Evolutionary conservation across 2,888 invertebrate species (phyloP), one percentile per base, ranked within the genome.

Genomic region (Phyllotreta striolata): DNA sequence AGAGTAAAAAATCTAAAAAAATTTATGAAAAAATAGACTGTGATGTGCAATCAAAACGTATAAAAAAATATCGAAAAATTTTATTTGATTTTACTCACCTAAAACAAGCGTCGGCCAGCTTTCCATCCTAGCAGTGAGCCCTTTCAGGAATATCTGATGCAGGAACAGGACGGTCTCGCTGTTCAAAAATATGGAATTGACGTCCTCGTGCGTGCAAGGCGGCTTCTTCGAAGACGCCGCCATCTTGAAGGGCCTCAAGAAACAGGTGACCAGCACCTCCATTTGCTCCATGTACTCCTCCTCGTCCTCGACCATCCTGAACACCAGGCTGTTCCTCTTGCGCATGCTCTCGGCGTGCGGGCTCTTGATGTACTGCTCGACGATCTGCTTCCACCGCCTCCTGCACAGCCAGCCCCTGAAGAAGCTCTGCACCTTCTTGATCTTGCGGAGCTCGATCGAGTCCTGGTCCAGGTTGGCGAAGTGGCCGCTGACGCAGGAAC

Each of bases 341-440:
- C 95, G 84, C 95, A 96, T 95, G 78, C 92, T 95, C 80, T 95
- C 95, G 0, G 95, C 95, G 78, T 96, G 95, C 0, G 95, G 95
- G 66, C 94, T 95, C 79, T 93, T 93, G 77, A 96, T 96, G 81
- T 96, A 96, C 79, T 95, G 92, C 74, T 95, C 95, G 12, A 96
- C 95, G 62, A 96, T 96, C 80, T 95, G 95, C 80, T 96, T 96
- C 96, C 96, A 96, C 44, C 95, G 85, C 6, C 95, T 85, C 8
- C 96, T 86, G 79, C 95, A 96, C 60, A 96, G 81, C 96, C 96
- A 96, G 8, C 96, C 96, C 5, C 95, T 87, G 83, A 96, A 95
- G 83, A 96, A 95, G 78, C 95, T 95, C 84, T 96, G 90, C 12
- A 90, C 90, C 83, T 91, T 91, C 81, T 95, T 95, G 71, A 96